A percentile compares a stretch with the other conserved stretches of the same genome.
Conservation (phyloP, 2,797 vertebrate species). For the Crax fasciolata region DNA sequence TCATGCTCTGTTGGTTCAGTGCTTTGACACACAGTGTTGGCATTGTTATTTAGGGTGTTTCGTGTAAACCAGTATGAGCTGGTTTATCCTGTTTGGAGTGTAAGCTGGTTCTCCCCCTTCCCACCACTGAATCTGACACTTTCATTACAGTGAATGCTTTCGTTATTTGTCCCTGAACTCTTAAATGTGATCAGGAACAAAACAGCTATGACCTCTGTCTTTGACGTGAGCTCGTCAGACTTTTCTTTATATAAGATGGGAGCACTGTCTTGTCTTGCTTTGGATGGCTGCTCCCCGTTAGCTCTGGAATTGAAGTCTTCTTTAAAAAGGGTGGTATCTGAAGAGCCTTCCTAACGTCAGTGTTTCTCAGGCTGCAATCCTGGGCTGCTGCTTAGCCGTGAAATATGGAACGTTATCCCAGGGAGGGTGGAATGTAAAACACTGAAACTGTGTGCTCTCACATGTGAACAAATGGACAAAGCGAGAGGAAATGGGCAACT, state of each 20-base stretch:
- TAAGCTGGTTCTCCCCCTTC: slow-evolving; percentile 16
- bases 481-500: not conserved
- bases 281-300: not conserved
- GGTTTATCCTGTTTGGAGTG: slow-evolving; percentile 62
- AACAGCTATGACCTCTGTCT: not conserved
- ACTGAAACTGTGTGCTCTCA: not conserved
- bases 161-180: slow-evolving; percentile 18
- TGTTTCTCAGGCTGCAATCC: not conserved
- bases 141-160: not conserved
- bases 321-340: not conserved
- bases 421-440: not conserved
- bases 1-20: slow-evolving; percentile 12
- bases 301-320: not conserved
- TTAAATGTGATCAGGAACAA: not conserved
- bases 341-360: not conserved
- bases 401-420: not conserved
- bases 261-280: not conserved
- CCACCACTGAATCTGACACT: not conserved
- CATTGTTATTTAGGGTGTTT: slow-evolving; percentile 35
- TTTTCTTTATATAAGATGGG: not conserved
- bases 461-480: not conserved
- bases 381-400: not conserved
- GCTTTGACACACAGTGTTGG: slow-evolving; percentile 16
- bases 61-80: slow-evolving; percentile 49
- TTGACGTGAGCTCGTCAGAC: not conserved